Percentiles rank a stretch among this genome's conserved stretches.
phyloP scores from a whole-genome alignment of 2,888 invertebrate genomes.

The Limnephilus auricula region DNA sequence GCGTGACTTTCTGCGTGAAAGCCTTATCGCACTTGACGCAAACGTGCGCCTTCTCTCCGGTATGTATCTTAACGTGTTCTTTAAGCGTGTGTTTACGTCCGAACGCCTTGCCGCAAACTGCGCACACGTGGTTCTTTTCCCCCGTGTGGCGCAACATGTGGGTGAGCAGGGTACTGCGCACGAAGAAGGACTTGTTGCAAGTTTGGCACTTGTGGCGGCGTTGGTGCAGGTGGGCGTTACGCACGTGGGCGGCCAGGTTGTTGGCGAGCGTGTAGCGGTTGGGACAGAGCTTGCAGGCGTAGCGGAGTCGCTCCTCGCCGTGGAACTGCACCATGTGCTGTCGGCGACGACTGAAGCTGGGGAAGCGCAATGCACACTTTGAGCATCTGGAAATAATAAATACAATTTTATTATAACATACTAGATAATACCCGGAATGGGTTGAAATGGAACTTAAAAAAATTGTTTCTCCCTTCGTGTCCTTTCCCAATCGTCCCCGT shows the following conservation, averaged over 20 bases:
- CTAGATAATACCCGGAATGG: no score
- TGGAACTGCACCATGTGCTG: constrained; percentile 52
- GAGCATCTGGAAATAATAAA: constrained; percentile 53
- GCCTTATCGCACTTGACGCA: constrained; percentile 52
- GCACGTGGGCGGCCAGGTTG: constrained; percentile 48
- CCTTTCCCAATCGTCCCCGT: no score
- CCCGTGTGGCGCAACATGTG: constrained; percentile 56
- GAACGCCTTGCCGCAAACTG: constrained; percentile 53
- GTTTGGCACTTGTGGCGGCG: constrained; percentile 39
- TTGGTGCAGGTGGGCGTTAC: constrained; percentile 53
- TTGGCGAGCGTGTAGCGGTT: constrained; percentile 46
- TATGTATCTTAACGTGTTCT: constrained; percentile 57
- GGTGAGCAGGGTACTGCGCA: constrained; percentile 33
- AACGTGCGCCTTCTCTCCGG: constrained; percentile 44
- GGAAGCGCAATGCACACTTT: constrained; percentile 50
- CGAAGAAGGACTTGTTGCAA: constrained; percentile 50
- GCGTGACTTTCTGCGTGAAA: constrained; percentile 57
- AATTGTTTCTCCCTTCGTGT: no score
- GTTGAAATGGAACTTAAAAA: no score
- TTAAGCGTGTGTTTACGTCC: constrained; percentile 51
- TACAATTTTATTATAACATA: no score
- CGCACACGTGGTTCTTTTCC: constrained; percentile 41
- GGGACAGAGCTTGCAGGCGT: constrained; percentile 54
- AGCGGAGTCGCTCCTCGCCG: constrained; percentile 50
- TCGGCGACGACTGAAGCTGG: constrained; percentile 47